Evolutionary conservation across 2,797 vertebrate genomes (phyloP), one percentile per base, ranked within the genome.

Genomic region (Diplodus puntazzo): DNA sequence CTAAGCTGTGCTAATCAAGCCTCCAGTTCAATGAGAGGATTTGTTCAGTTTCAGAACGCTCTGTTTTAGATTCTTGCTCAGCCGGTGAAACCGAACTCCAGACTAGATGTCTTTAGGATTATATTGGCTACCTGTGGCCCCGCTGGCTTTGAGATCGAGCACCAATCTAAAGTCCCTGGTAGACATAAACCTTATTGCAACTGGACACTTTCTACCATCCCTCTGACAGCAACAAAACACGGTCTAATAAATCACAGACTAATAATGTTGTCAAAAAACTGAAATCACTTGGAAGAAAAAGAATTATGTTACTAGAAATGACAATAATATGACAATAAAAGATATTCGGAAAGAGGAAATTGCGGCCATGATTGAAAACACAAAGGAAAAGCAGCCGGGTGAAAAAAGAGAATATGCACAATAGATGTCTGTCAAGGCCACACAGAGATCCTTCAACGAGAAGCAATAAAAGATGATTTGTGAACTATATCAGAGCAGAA

Each of bases 41-140:
- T 90, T 85, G 79, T 87, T 87, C 78, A 21, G 84, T 83, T 77
- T 87, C 82, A 86, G 1, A 85, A 86, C 78, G 49, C 78, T 53
- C 30, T 64, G 80, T 77, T 82, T 87, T 62, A 52, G 73, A 89
- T 72, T 82, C 76, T 63, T n/a, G 52, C 53, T 76, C 67, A 79
- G 72, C 34, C 82, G 39, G 42, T 77, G 81, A 87, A 79, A 88
- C 60, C 9, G 1, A 77, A 79, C 61, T 69, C 63, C 64, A 83
- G 77, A 80, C 77, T 75, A n/a, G 25, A 75, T 70, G 62, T 75
- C 76, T 75, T 9, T 39, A 39, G 55, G 73, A 80, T 87, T 75
- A 61, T 68, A 65, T 67, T n/a, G 10, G 76, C 74, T 75, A 84
- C 84, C 76, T 81, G 77, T 7, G 49, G 42, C 65, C 74, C 67